Base-by-base conservation (phyloP, 2,888 invertebrate genomes). In the Bellardia bayeri region DNA sequence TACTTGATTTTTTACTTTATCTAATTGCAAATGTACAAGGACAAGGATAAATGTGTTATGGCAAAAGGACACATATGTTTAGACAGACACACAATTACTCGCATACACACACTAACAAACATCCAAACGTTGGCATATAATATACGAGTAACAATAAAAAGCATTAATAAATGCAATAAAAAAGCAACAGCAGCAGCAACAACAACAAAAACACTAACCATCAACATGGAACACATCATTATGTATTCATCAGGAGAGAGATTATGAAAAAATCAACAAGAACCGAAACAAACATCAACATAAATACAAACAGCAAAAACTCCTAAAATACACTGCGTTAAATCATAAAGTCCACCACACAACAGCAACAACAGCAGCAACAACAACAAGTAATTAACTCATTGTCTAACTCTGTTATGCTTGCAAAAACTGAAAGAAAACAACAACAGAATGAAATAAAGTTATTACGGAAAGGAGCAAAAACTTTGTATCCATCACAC, bases 321-420 rank as follows among this genome's bases (percentile, higher is more conserved):
- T 69, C 33, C 68, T 58, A n/a, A 45, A 71, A 56, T 69, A 63
- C 45, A 75, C 11, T 61, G 14, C 33, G 40, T 79, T 82, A 79
- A 82, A 85, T 87, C 79, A 82, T 75, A 82, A 66, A 79, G 79
- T 82, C 75, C 71, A 66, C 58, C 56, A 58, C 37, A 37, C 14
- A 42, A 37, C 4, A 63, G 7, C 49, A 75, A 66, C 45, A 74
- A 37, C 4, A 63, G 7, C 49, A 75, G 58, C 45, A 74, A 40
- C 61, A 86, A 75, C 51, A 74, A 74, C 68, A 63, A 82, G 79
- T 79, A 87, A 85, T 87, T 87, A 87, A 85, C 84, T 84, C 78
- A 66, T 83, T 83, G 51, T 82, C 72, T 68, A 33, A 58, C 58
- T 66, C 45, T 78, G 8, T 56, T 45, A 56, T 54, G 11, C 45